Conservation (phyloP, 2,888 invertebrate genomes). For the Apotomis turbidana region DNA sequence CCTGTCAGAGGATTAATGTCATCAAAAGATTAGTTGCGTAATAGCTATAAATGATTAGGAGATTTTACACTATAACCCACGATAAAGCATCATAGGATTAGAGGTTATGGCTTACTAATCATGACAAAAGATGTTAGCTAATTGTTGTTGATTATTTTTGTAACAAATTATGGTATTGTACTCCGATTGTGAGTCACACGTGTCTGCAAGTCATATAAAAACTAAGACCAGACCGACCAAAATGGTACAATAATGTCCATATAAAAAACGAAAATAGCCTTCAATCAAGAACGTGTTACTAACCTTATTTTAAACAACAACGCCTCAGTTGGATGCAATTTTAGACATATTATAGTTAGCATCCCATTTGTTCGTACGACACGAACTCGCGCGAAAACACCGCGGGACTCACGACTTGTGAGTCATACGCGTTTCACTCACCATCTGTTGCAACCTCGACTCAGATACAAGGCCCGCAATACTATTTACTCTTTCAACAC, state of each 20-base stretch:
- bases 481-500: slow-evolving; percentile 38
- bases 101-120: slow-evolving; percentile 6
- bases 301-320: slow-evolving; percentile 27
- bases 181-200: slow-evolving; percentile 5
- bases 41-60: not conserved
- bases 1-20: too few relatives aligned
- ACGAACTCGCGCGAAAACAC: slow-evolving; percentile 46
- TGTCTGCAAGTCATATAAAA: slow-evolving; percentile 1
- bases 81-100: not conserved
- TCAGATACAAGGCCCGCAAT: slow-evolving; percentile 30
- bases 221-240: slow-evolving; percentile 6
- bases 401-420: slow-evolving; percentile 49
- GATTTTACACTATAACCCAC: not conserved
- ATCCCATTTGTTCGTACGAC: slow-evolving; percentile 30
- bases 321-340: slow-evolving; percentile 26
- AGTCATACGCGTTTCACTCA: slow-evolving; percentile 58
- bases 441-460: slow-evolving; percentile 69
- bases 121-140: not conserved
- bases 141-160: slow-evolving; percentile 3
- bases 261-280: slow-evolving; percentile 12
- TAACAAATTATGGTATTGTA: slow-evolving; percentile 1
- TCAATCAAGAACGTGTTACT: slow-evolving; percentile 13
- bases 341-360: slow-evolving; percentile 32
- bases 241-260: slow-evolving; percentile 1
- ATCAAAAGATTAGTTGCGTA: too few relatives aligned